Evolutionary conservation across 2,113 vertebrate genomes (phyloP).

Genomic region (Leptobrachium leishanense): DNA sequence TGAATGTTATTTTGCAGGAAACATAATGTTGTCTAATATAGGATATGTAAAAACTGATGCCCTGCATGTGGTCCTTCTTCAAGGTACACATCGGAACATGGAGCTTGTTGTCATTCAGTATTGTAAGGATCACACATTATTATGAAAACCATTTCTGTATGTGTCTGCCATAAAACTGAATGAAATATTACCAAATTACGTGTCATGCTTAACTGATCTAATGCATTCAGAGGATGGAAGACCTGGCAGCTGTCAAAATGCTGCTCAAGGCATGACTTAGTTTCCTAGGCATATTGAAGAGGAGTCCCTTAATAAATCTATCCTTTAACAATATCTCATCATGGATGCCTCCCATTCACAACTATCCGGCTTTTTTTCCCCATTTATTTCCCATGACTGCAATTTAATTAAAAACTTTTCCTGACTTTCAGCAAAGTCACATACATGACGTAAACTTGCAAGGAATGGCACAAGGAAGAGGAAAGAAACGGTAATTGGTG

Average conservation of each 20-base stretch:
- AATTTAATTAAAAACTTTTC: slow-evolving; percentile 59
- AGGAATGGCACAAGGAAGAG: slow-evolving; percentile 20
- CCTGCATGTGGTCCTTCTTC: not conserved
- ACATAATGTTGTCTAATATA: no score
- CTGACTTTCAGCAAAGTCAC: slow-evolving; percentile 61
- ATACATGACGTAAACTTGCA: slow-evolving; percentile 53
- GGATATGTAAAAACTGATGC: not conserved
- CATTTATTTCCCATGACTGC: slow-evolving; percentile 48
- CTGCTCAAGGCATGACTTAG: slow-evolving; percentile 13
- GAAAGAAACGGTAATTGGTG: no score
- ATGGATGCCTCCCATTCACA: slow-evolving; percentile 15
- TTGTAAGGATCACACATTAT: not conserved
- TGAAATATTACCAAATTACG: slow-evolving; percentile 17
- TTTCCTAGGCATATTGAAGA: slow-evolving; percentile 32
- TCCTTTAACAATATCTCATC: slow-evolving; percentile 19
- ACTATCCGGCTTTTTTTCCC: slow-evolving; percentile 23
- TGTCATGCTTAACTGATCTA: slow-evolving; percentile 9
- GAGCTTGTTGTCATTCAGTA: not conserved
- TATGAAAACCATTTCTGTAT: not conserved
- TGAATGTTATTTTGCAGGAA: no score
- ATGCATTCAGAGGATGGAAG: not conserved
- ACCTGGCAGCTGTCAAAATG: slow-evolving; percentile 23
- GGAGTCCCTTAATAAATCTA: slow-evolving; percentile 25
- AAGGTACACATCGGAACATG: not conserved
- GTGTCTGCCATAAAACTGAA: slow-evolving; percentile 11